These are phyloP conservation scores for Chaetodon auriga DNA, from an alignment of 2,113 vertebrate species.

Conservation along the genomic window DNA sequence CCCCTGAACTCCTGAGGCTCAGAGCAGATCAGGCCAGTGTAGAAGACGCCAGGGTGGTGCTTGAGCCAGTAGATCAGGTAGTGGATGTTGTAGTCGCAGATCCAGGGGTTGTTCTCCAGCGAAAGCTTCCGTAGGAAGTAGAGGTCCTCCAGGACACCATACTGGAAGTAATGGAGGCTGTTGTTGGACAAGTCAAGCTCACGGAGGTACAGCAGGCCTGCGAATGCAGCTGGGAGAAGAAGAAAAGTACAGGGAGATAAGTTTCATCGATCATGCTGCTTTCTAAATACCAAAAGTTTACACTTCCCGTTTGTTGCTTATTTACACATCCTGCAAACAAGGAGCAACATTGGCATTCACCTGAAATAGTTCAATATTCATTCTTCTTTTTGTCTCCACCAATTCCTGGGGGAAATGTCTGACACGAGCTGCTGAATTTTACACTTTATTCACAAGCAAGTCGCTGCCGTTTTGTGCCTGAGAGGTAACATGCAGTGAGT, in stretches of 20 bases:
- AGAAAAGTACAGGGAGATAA: conserved; percentile 19
- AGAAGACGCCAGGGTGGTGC: conserved; percentile 91
- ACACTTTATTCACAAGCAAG: neutral
- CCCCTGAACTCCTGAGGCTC: conserved; percentile 91
- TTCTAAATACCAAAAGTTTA: neutral
- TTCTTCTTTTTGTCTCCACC: neutral
- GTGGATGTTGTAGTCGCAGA: conserved; percentile 98
- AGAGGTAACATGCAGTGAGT: no score
- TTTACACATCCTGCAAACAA: neutral
- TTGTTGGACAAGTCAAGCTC: conserved; percentile 97
- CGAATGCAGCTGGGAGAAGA: conserved; percentile 89
- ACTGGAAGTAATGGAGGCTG: conserved; percentile 92
- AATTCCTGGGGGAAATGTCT: neutral
- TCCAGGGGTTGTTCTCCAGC: conserved; percentile 93
- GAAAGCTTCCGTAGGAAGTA: conserved; percentile 93
- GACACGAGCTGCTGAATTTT: neutral
- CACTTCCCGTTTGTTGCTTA: neutral
- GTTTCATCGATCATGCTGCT: neutral
- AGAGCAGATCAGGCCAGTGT: conserved; percentile 91
- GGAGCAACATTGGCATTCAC: neutral
- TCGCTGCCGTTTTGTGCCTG: neutral
- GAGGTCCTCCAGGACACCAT: conserved; percentile 94
- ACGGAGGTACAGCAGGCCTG: conserved; percentile 90
- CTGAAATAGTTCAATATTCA: neutral
- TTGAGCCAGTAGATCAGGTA: conserved; percentile 98